These are phyloP conservation scores for Tethya wilhelma DNA, from an alignment of 37 sponge, comb jelly and placozoan genomes.

Conservation along the genomic window DNA sequence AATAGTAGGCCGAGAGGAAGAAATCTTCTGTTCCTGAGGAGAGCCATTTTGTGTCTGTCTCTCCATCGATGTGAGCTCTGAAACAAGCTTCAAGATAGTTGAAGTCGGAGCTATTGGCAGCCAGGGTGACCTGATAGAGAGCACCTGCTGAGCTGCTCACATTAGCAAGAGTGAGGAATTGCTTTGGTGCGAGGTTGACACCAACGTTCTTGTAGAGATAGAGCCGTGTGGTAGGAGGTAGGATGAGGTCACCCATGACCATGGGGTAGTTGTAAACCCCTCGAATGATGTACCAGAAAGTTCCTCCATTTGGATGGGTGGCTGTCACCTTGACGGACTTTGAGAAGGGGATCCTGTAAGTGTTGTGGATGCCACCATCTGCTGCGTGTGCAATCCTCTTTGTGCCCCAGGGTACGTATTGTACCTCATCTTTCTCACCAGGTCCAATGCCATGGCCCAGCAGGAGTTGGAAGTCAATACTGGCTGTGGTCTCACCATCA, in stretches of 20 bases:
- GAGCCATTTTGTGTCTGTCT: constrained; percentile 56
- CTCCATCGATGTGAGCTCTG: constrained; percentile 68
- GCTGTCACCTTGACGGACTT: constrained; percentile 70
- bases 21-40: constrained; percentile 89
- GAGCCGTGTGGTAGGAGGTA: constrained; percentile 66
- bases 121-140: constrained; percentile 63
- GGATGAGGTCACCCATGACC: constrained; percentile 62
- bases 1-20: constrained; percentile 89
- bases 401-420: constrained; percentile 69
- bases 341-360: constrained; percentile 67
- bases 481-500: constrained; percentile 66
- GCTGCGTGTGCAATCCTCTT: constrained; percentile 38
- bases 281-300: constrained; percentile 79
- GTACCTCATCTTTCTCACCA: constrained; percentile 6
- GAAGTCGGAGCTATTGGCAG: constrained; percentile 57
- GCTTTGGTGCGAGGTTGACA: constrained; percentile 28
- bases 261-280: constrained; percentile 79
- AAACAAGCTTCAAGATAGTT: constrained; percentile 81
- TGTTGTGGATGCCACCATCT: constrained; percentile 46
- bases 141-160: constrained; percentile 47
- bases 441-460: constrained; percentile 78
- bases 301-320: constrained; percentile 32
- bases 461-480: constrained; percentile 68
- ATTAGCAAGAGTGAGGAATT: constrained; percentile 69
- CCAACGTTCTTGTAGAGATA: constrained; percentile 67